A percentile compares a stretch with the other conserved stretches of the same genome.
phyloP scores from a whole-genome alignment of 2,113 vertebrate species.

The Piprites chloris region DNA sequence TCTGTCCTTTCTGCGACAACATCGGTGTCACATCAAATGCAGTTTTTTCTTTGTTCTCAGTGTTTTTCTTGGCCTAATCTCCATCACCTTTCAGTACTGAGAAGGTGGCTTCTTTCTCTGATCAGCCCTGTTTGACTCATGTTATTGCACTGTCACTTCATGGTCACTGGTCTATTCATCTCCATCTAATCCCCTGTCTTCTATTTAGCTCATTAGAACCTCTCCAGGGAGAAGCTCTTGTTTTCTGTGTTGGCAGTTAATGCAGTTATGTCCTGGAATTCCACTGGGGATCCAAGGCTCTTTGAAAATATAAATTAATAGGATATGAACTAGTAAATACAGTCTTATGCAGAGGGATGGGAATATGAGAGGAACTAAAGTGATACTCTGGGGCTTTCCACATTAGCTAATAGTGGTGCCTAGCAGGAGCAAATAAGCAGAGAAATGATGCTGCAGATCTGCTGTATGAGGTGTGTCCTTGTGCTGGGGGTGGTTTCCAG shows the following conservation, averaged over 20 bases:
- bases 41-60: neutral
- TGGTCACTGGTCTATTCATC: neutral
- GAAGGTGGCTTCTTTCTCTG: neutral
- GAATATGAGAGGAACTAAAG: neutral
- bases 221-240: neutral
- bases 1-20: neutral
- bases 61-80: neutral
- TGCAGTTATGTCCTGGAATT: neutral
- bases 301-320: neutral
- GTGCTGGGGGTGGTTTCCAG: neutral
- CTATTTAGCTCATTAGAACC: neutral
- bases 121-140: neutral
- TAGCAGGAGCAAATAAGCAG: neutral
- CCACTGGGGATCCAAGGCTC: neutral
- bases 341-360: neutral
- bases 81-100: neutral
- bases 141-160: neutral
- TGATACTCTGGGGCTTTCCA: neutral
- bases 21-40: neutral
- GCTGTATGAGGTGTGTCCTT: neutral
- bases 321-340: neutral
- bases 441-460: neutral
- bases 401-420: neutral
- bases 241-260: neutral
- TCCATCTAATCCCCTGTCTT: neutral